A percentile compares a stretch with the other conserved stretches of the same genome.
Conservation (phyloP, 2,888 invertebrate genomes). For the Leucophenga maculata region DNA sequence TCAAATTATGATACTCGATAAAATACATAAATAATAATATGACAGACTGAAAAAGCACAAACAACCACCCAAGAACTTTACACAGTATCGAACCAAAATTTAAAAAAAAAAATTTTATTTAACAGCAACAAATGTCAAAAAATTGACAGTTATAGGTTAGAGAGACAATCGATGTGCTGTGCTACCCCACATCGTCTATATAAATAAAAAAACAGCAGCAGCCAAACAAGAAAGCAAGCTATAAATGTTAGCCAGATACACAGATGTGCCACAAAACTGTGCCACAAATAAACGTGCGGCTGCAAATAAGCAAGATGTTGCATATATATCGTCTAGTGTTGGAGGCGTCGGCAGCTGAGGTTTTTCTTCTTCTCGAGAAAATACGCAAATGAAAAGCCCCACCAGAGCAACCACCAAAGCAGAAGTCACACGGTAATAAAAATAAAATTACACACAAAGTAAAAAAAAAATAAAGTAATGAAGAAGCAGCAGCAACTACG, state of each 20-base stretch:
- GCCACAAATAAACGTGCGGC: slow-evolving; percentile 1
- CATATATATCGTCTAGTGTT: too few relatives aligned
- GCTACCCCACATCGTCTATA: too few relatives aligned
- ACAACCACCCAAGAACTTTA: not conserved
- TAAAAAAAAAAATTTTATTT: too few relatives aligned
- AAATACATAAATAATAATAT: not conserved
- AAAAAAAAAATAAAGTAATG: slow-evolving; percentile 9
- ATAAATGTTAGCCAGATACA: not conserved
- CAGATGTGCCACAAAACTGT: slow-evolving; percentile 16
- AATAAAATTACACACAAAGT: slow-evolving; percentile 9
- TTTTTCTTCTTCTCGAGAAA: too few relatives aligned
- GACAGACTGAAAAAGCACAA: not conserved
- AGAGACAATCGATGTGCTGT: not conserved
- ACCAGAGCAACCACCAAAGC: too few relatives aligned
- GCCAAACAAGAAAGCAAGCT: too few relatives aligned
- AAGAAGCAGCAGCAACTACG: not conserved
- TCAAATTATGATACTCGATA: not conserved
- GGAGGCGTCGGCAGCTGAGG: too few relatives aligned
- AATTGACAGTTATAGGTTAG: slow-evolving; percentile 21
- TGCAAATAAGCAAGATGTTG: too few relatives aligned
- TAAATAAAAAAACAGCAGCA: too few relatives aligned
- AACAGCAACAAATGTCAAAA: not conserved
- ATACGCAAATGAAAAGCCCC: too few relatives aligned
- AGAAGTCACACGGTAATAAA: slow-evolving; percentile 2
- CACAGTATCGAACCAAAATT: not conserved